phyloP scores from a whole-genome alignment of 2,797 vertebrate genomes.

The Glossophaga mutica region DNA sequence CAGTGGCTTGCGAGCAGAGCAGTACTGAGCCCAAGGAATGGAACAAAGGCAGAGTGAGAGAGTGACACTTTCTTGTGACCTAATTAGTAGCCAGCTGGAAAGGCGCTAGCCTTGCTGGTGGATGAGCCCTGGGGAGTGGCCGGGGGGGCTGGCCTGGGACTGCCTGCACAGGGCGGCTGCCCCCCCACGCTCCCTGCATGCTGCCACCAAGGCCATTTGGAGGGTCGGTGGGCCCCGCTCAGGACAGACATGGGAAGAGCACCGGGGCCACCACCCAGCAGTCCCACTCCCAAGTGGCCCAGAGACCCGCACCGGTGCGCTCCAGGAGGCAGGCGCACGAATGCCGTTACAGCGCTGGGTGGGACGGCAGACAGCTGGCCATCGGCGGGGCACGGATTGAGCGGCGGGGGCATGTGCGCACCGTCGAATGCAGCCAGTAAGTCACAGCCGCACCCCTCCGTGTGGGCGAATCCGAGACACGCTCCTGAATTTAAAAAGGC shows the following conservation, averaged over 20 bases:
- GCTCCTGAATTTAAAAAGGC: background rate
- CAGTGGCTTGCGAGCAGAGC: background rate
- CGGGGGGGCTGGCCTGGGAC: background rate
- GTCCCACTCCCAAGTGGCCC: background rate
- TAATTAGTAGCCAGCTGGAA: background rate
- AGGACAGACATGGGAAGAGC: background rate
- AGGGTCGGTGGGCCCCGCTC: background rate
- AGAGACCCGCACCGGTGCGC: accelerated
- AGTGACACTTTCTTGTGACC: background rate
- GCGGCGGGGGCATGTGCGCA: accelerated
- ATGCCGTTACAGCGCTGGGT: accelerated
- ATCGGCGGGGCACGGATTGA: background rate
- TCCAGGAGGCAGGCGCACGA: background rate
- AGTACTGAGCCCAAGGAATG: background rate
- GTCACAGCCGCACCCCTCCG: accelerated
- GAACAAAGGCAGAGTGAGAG: background rate
- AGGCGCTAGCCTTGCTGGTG: background rate
- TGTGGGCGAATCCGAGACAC: accelerated
- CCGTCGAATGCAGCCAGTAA: accelerated
- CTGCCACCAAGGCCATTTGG: background rate
- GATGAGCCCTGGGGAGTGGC: background rate
- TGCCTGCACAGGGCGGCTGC: background rate
- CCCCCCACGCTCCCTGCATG: background rate
- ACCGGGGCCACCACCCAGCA: background rate
- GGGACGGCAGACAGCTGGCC: background rate